These are phyloP conservation scores for Andrena chrysosceles DNA, from an alignment of 2,888 invertebrate genomes.

Conservation along the genomic window DNA sequence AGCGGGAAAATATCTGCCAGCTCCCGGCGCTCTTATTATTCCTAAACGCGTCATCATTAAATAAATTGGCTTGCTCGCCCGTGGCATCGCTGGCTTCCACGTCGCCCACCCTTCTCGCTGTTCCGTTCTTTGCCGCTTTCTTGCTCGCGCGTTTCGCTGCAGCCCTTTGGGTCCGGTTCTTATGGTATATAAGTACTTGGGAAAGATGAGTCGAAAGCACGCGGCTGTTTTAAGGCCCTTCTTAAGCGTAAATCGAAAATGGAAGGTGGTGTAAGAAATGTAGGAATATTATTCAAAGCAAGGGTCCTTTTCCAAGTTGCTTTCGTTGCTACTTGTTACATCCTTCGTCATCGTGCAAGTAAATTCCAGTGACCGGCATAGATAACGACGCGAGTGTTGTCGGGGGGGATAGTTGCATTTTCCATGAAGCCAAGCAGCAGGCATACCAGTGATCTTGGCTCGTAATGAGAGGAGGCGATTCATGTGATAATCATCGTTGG, in stretches of 20 bases:
- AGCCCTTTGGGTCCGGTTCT: not conserved
- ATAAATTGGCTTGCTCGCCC: slow-evolving; percentile 63
- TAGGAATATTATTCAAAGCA: too few species aligned
- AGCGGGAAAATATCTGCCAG: slow-evolving; percentile 42
- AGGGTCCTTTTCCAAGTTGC: too few species aligned
- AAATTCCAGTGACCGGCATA: slow-evolving; percentile 9
- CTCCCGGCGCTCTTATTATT: slow-evolving; percentile 66
- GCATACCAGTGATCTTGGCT: slow-evolving; percentile 8
- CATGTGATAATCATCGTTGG: slow-evolving; percentile 59
- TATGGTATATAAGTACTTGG: not conserved
- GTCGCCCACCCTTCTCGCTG: not conserved
- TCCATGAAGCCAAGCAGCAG: not conserved
- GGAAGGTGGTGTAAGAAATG: too few species aligned
- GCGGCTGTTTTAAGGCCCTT: too few species aligned
- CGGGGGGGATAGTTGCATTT: slow-evolving; percentile 37
- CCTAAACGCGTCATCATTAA: slow-evolving; percentile 71
- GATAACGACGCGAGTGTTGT: slow-evolving; percentile 61
- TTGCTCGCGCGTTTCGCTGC: not conserved
- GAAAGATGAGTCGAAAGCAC: too few species aligned
- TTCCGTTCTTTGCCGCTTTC: not conserved
- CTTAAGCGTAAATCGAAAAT: too few species aligned
- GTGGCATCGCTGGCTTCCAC: slow-evolving; percentile 15
- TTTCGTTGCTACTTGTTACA: too few species aligned
- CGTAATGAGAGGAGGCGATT: slow-evolving; percentile 46
- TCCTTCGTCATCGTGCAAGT: too few species aligned